These are phyloP conservation scores for Eilema caniola DNA, from an alignment of 2,888 invertebrate species.

Conservation along the genomic window DNA sequence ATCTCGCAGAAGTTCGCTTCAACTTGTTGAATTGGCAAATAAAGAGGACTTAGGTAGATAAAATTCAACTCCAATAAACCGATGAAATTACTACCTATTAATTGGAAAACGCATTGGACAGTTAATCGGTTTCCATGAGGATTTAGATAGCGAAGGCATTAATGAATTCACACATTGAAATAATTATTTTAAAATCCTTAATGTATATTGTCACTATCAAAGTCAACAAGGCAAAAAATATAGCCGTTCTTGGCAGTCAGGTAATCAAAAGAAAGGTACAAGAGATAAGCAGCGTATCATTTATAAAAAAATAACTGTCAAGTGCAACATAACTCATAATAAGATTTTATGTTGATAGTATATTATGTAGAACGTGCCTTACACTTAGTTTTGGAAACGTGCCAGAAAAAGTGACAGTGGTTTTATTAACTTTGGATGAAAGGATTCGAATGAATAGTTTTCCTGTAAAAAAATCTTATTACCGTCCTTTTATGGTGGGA, in stretches of 20 bases:
- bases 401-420: slow-evolving; percentile 1
- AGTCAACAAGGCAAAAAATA: no score
- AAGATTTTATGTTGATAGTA: background rate
- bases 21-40: background rate
- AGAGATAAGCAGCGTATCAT: background rate
- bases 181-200: no score
- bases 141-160: no score
- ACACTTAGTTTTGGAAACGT: background rate
- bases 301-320: background rate
- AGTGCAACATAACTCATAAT: background rate
- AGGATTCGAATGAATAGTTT: slow-evolving; percentile 1
- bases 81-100: no score
- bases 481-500: background rate
- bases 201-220: no score
- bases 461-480: background rate
- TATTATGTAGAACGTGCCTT: slow-evolving; percentile 1
- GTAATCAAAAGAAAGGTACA: background rate
- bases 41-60: background rate
- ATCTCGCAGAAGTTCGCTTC: background rate
- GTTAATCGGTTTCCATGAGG: no score
- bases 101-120: no score
- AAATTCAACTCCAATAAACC: no score
- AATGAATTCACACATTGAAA: no score
- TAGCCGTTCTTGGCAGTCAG: no score
- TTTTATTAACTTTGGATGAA: slow-evolving; percentile 3